Evolutionary conservation across 2,888 invertebrate species (phyloP).

Genomic region (Charanyca ferruginea): DNA sequence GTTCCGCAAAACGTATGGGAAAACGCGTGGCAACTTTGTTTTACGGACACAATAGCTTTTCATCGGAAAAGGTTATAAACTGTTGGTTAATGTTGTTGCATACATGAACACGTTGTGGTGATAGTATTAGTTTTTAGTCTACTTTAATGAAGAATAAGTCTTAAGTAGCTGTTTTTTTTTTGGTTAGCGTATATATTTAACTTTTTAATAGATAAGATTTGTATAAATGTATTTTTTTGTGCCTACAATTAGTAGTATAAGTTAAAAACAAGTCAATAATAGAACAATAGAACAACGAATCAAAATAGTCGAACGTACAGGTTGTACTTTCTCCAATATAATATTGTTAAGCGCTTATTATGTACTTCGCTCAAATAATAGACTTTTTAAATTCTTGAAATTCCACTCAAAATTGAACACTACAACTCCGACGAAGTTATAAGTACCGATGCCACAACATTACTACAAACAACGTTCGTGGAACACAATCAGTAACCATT

Average conservation of each 20-base stretch:
- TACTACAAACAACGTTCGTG: conserved; percentile 17
- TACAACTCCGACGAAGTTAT: conserved; percentile 9
- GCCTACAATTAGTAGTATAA: no score
- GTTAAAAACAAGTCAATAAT: no score
- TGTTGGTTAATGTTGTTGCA: conserved; percentile 14
- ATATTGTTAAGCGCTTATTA: neutral
- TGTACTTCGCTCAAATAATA: neutral
- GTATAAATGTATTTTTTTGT: no score
- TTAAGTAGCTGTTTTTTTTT: no score
- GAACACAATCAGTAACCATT: conserved; percentile 60
- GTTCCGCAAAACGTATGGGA: conserved; percentile 25
- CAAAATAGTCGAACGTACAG: no score
- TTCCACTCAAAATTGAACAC: no score
- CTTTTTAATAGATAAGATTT: no score
- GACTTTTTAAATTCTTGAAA: conserved; percentile 2
- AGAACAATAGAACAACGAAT: no score
- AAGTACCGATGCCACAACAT: conserved; percentile 28
- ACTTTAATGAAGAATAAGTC: neutral
- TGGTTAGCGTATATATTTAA: no score
- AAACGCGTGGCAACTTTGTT: conserved; percentile 32
- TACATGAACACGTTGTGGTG: neutral
- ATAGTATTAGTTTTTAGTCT: neutral
- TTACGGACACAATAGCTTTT: conserved; percentile 27
- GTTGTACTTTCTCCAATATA: neutral
- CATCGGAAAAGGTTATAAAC: conserved; percentile 14